Evolutionary conservation across 2,888 invertebrate genomes (phyloP).

Genomic region (Parochlus steinenii): DNA sequence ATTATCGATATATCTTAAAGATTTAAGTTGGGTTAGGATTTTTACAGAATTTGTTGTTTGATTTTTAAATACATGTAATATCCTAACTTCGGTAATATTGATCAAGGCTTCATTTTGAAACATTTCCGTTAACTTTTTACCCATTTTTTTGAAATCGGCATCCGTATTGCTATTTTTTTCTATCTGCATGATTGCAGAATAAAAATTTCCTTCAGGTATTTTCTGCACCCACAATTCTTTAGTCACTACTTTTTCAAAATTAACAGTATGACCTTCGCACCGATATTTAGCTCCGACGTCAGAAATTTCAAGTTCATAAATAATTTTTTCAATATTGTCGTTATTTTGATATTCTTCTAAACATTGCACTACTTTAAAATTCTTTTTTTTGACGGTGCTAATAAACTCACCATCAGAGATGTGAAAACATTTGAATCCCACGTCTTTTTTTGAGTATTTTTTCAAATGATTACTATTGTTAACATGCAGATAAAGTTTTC

Average conservation of each 20-base stretch:
- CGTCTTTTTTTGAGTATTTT: constrained; percentile 30
- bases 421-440: constrained; percentile 42
- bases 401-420: constrained; percentile 36
- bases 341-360: constrained; percentile 13
- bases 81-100: too few relatives aligned
- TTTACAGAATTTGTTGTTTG: too few relatives aligned
- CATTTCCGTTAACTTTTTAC: constrained; percentile 13
- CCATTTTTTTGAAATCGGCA: too few relatives aligned
- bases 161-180: too few relatives aligned
- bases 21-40: too few relatives aligned
- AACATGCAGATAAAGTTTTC: constrained; percentile 32
- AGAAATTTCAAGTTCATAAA: constrained; percentile 35
- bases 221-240: constrained; percentile 34
- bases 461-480: constrained; percentile 39
- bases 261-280: constrained; percentile 41
- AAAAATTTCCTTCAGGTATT: constrained; percentile 21
- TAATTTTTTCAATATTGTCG: constrained; percentile 18
- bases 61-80: too few relatives aligned
- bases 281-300: constrained; percentile 41
- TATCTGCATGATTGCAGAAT: constrained; percentile 21
- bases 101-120: too few relatives aligned
- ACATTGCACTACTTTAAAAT: constrained; percentile 17
- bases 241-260: constrained; percentile 33
- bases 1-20: background rate
- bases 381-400: constrained; percentile 30